Conservation (phyloP, 1,140 invertebrate species). For the Drosophila auraria region DNA sequence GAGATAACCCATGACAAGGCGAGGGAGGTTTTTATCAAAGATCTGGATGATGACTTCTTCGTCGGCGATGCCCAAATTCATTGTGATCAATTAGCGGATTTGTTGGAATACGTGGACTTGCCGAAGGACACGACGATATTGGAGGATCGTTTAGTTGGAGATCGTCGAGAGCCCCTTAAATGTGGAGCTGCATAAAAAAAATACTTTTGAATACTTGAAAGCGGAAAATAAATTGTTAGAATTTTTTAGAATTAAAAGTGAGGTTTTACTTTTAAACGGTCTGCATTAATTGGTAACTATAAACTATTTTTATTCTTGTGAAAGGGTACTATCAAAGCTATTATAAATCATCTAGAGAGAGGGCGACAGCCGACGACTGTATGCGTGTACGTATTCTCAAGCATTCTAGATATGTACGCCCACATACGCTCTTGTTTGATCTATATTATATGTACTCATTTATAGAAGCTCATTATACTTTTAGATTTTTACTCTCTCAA, state of each 20-base stretch:
- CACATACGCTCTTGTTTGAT: too few relatives aligned
- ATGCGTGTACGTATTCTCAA: too few relatives aligned
- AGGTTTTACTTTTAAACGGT: too few relatives aligned
- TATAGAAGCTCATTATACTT: too few relatives aligned
- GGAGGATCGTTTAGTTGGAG: slow-evolving; percentile 27
- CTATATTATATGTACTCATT: too few relatives aligned
- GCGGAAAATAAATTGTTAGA: background rate
- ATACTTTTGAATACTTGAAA: background rate
- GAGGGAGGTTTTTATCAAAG: slow-evolving; percentile 59
- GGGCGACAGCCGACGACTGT: too few relatives aligned
- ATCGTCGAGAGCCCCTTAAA: slow-evolving; percentile 2
- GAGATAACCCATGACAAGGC: slow-evolving; percentile 43
- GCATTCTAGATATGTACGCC: too few relatives aligned
- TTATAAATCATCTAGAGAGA: too few relatives aligned
- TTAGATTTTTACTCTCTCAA: too few relatives aligned
- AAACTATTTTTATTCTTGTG: too few relatives aligned
- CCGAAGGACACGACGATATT: slow-evolving; percentile 40
- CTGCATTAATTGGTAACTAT: too few relatives aligned
- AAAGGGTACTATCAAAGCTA: too few relatives aligned
- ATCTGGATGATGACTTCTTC: slow-evolving; percentile 47
- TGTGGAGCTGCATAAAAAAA: slow-evolving; percentile 10
- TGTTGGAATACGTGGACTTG: slow-evolving; percentile 24
- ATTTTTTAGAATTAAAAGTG: background rate
- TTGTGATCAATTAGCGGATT: slow-evolving; percentile 49
- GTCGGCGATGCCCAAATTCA: slow-evolving; percentile 31